phyloP scores from a whole-genome alignment of 2,797 vertebrate genomes.

The Eulemur rubriventer region DNA sequence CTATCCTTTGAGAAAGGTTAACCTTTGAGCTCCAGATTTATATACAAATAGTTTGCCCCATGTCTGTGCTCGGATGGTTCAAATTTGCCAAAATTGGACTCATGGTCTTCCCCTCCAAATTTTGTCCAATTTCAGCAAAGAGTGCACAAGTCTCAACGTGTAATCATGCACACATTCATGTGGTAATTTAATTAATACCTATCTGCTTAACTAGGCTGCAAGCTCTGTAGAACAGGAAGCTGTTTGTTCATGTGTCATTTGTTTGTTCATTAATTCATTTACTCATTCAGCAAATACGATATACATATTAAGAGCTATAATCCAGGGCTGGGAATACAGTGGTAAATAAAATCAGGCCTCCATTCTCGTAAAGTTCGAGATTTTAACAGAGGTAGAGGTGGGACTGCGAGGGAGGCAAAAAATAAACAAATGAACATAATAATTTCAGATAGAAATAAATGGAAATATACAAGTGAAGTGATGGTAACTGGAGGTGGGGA shows the following conservation, averaged over 20 bases:
- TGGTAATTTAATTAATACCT: neutral
- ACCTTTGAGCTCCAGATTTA: neutral
- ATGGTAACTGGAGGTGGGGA: neutral
- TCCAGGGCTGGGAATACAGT: neutral
- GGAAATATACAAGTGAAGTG: neutral
- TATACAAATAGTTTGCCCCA: neutral
- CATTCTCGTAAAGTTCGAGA: neutral
- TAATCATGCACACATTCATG: neutral
- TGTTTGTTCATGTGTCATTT: neutral
- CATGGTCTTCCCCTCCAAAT: neutral
- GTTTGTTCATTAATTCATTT: neutral
- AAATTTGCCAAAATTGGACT: neutral
- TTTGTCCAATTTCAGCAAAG: neutral
- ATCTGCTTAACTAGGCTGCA: neutral
- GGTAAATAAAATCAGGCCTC: conserved; percentile 1
- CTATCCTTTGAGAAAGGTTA: neutral
- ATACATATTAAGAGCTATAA: neutral
- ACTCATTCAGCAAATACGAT: neutral
- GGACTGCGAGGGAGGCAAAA: neutral
- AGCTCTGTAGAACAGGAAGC: neutral
- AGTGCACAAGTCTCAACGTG: neutral
- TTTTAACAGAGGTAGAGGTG: neutral
- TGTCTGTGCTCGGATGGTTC: neutral
- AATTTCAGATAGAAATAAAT: neutral
- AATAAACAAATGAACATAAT: neutral